Evolutionary conservation across 2,888 invertebrate genomes (phyloP), one percentile per base, ranked within the genome.

Genomic region (Spilosoma lubricipeda): DNA sequence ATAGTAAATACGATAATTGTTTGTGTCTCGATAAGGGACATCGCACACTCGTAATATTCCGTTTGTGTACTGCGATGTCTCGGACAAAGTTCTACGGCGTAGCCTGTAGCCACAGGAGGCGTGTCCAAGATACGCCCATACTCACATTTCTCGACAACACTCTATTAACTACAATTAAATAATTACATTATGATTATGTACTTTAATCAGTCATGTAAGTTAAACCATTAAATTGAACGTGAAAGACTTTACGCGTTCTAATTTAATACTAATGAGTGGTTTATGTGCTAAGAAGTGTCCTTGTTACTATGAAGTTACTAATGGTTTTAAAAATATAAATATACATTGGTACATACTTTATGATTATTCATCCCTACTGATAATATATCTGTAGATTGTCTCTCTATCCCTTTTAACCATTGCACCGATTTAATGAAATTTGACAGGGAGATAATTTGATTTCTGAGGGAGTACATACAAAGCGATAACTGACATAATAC

Each of bases 91-190:
- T 83, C 90, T 92, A 92, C 90, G 91, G 42, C 91, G 91, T 91
- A 90, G 90, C 82, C 73, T 88, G 89, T 88, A 89, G 88, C 80
- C 77, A 65, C 78, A 77, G 88, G 86, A 90, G 92, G 92, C 92
- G 91, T 89, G 90, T 82, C 89, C 78, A 74, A 65, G 88, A 78
- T 80, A 87, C 92, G 93, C 93, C 93, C 93, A 91, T 86, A 83
- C 78, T 80, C 78, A 73, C 71, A 66, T 79, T 72, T 73, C 67
- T 79, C 76, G 76, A 75, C 76, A 72, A 76, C 78, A 82, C 79
- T 85, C 87, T 30, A 71, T 56, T 39, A 67, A 72, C 59, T 87
- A 88, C 87, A 90, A 88, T 91, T 88, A 80, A 79, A 74, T 82
- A 83, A 85, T 85, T 77, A 77, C 39, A 63, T 63, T 70, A 39